Conservation (phyloP, 64 coral and sea anemone species). For the Trachythela sp. region DNA sequence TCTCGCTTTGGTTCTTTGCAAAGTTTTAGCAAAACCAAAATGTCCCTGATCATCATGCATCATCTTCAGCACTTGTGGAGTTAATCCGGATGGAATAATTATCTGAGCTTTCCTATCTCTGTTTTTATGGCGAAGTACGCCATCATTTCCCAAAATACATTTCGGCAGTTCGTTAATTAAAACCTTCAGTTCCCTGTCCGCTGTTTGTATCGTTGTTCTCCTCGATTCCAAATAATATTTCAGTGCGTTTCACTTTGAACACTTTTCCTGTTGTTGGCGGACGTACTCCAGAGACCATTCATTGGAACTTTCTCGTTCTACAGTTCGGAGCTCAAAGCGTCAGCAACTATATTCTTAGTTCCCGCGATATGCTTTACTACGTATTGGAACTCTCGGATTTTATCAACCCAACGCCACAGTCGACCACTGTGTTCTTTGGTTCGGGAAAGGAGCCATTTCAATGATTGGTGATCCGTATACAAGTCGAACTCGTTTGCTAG, state of each 20-base stretch:
- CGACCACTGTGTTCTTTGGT: conserved; percentile 27
- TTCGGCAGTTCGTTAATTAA: conserved; percentile 32
- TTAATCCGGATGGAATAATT: not conserved
- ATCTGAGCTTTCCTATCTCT: conserved; percentile 13
- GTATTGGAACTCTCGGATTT: conserved; percentile 42
- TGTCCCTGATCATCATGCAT: not conserved
- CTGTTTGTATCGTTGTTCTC: not conserved
- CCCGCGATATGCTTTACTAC: conserved; percentile 27
- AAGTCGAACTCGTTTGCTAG: conserved; percentile 40
- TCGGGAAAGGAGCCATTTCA: conserved; percentile 19
- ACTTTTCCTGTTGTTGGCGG: conserved; percentile 37
- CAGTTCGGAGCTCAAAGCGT: conserved; percentile 50
- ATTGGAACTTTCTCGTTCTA: not conserved
- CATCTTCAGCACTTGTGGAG: not conserved
- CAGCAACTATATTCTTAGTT: conserved; percentile 25
- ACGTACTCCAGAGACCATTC: conserved; percentile 46
- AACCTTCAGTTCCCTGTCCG: conserved; percentile 38
- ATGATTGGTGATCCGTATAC: conserved; percentile 47
- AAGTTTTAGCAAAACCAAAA: no score
- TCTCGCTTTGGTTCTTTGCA: not conserved
- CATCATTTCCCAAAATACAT: conserved; percentile 37
- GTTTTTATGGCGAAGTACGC: not conserved
- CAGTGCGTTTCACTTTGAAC: conserved; percentile 42
- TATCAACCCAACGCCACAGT: conserved; percentile 33
- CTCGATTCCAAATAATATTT: conserved; percentile 18